Percentiles rank a stretch among this genome's conserved stretches.
phyloP scores from a whole-genome alignment of 2,888 invertebrate genomes.

The Heliconius ethilla region DNA sequence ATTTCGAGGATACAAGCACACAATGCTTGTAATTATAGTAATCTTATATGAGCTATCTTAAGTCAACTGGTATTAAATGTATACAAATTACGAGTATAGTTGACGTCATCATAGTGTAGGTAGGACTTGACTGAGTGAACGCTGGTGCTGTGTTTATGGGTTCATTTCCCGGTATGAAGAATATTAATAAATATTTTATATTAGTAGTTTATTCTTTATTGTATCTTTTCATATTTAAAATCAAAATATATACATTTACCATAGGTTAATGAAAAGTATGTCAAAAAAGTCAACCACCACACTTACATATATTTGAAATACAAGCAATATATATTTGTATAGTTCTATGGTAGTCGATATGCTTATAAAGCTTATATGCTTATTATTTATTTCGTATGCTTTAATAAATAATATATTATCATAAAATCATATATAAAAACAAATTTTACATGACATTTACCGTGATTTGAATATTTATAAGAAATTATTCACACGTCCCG shows the following conservation, averaged over 20 bases:
- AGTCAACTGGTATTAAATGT: not conserved
- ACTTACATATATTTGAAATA: no score
- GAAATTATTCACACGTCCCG: conserved; percentile 15
- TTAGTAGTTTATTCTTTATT: not conserved
- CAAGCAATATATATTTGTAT: no score
- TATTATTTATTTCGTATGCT: not conserved
- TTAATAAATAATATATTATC: not conserved
- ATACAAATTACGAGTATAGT: not conserved
- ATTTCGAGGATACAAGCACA: conserved; percentile 15
- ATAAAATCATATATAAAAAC: not conserved
- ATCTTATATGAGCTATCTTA: conserved; percentile 16
- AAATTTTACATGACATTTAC: not conserved
- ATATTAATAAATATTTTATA: no score
- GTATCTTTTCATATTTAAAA: not conserved
- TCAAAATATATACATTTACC: no score
- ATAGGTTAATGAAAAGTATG: no score
- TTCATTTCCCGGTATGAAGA: not conserved
- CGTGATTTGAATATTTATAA: conserved; percentile 8
- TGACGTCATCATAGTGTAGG: not conserved
- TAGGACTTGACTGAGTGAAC: not conserved
- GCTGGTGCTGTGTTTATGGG: not conserved
- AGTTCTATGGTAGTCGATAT: not conserved
- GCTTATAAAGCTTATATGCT: no score
- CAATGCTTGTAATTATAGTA: conserved; percentile 29
- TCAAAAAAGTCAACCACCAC: no score